phyloP scores from a whole-genome alignment of 2,113 vertebrate genomes.

The Puffinus mauretanicus region DNA sequence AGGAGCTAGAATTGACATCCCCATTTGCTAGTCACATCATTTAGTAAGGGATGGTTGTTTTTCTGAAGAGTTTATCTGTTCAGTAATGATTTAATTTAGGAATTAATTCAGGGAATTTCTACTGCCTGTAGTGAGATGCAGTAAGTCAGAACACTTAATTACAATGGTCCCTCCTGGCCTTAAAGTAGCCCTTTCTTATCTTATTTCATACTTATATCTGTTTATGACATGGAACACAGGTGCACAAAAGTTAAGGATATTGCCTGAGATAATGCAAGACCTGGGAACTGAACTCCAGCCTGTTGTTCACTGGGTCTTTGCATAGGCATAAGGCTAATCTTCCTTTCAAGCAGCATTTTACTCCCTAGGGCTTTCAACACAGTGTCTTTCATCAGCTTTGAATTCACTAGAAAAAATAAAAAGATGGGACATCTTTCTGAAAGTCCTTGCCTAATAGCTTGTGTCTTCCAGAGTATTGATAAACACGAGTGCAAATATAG shows the following conservation, averaged over 20 bases:
- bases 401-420: background rate
- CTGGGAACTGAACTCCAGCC: background rate
- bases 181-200: background rate
- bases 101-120: slow-evolving; percentile 3
- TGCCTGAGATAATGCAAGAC: background rate
- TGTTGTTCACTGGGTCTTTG: background rate
- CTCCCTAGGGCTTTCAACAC: background rate
- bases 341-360: background rate
- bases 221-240: background rate
- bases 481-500: background rate
- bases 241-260: background rate
- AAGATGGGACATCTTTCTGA: background rate
- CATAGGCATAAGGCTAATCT: background rate
- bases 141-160: background rate
- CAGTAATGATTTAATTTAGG: slow-evolving; percentile 7
- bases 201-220: background rate
- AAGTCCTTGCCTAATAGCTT: background rate
- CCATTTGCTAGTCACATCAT: background rate
- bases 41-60: background rate
- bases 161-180: background rate
- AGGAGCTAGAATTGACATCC: background rate
- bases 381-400: background rate
- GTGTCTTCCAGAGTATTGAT: background rate
- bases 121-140: background rate
- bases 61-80: slow-evolving; percentile 6